These are phyloP conservation scores for Alauda arvensis DNA, from an alignment of 2,797 vertebrate genomes.

Conservation along the genomic window DNA sequence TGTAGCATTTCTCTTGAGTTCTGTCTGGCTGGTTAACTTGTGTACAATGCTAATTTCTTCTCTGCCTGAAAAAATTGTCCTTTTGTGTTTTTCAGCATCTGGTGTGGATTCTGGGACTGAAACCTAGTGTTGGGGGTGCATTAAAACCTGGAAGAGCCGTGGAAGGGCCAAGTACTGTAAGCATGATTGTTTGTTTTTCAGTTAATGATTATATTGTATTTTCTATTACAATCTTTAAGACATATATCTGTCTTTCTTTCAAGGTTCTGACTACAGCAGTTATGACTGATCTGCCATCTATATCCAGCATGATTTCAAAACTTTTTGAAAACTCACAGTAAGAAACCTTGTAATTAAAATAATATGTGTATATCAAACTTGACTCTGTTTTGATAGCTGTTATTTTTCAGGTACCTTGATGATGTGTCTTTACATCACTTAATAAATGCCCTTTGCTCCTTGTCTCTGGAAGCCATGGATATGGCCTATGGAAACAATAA, in stretches of 20 bases:
- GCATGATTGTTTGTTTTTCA: slow-evolving; percentile 9
- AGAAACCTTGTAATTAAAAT: slow-evolving; percentile 62
- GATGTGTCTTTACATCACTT: slow-evolving; percentile 97
- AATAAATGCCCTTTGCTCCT: slow-evolving; percentile 96
- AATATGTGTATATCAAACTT: not conserved
- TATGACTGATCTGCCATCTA: slow-evolving; percentile 96
- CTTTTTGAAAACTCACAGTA: slow-evolving; percentile 99
- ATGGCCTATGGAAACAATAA: slow-evolving; percentile 98
- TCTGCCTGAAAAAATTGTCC: not conserved
- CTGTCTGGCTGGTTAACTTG: not conserved
- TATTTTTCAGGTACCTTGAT: slow-evolving; percentile 88
- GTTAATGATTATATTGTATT: not conserved
- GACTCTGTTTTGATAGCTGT: slow-evolving; percentile 37
- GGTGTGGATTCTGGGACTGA: slow-evolving; percentile 97
- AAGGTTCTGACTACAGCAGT: slow-evolving; percentile 97
- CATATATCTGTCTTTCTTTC: slow-evolving; percentile 17
- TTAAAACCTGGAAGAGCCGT: slow-evolving; percentile 95
- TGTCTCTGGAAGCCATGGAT: slow-evolving; percentile 98
- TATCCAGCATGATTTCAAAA: slow-evolving; percentile 94
- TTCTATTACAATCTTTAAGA: not conserved
- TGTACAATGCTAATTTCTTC: not conserved
- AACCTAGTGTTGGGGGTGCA: slow-evolving; percentile 90
- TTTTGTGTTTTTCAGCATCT: slow-evolving; percentile 84
- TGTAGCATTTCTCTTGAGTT: not conserved
- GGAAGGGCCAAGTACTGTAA: slow-evolving; percentile 96